Evolutionary conservation across 2,888 invertebrate genomes (phyloP), one percentile per base, ranked within the genome.

Genomic region (Ectemnius cavifrons): DNA sequence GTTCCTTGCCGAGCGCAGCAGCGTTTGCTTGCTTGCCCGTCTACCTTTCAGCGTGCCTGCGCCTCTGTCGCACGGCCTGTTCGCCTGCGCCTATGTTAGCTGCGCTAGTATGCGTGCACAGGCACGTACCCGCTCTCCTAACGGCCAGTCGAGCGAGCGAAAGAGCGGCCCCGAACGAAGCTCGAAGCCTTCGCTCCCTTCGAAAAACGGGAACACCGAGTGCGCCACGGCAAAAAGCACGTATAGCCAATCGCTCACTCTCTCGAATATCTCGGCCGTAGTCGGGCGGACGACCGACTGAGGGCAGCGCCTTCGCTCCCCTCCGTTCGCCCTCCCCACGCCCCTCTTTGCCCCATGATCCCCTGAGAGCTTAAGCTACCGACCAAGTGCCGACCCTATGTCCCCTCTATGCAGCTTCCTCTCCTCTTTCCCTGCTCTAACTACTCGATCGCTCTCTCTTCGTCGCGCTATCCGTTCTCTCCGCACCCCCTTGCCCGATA

Each of bases 251-350:
- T 83, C 74, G 73, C 75, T 83, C 74, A 74, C 65, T 73, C 46
- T 69, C 52, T 72, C 61, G 49, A 58, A 62, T 75, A 49, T 82
- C 81, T 75, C 79, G 65, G 74, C 78, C 59, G 72, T 88, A 85
- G 86, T 89, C 66, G 82, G 75, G 72, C 80, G 75, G 69, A 57
- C 82, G 78, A 73, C 85, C 87, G 86, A 79, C 82, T 79, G 89
- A 84, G 86, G 88, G 88, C 88, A 87, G 83, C 83, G 79, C 83
- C 49, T 80, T 84, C 86, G 86, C 82, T 71, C 45, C 60, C 70
- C 77, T 74, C 64, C 52, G 64, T 37, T 49, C 68, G 58, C 69
- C 68, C 67, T 68, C 73, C 64, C 64, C 70, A 68, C 67, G 61
- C 62, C 75, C 80, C 71, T 63, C 58, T 61, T 45, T 67, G 67